Percentiles rank a stretch among this genome's conserved stretches.
phyloP scores from a whole-genome alignment of 1,140 invertebrate species.

The Sinella curviseta region DNA sequence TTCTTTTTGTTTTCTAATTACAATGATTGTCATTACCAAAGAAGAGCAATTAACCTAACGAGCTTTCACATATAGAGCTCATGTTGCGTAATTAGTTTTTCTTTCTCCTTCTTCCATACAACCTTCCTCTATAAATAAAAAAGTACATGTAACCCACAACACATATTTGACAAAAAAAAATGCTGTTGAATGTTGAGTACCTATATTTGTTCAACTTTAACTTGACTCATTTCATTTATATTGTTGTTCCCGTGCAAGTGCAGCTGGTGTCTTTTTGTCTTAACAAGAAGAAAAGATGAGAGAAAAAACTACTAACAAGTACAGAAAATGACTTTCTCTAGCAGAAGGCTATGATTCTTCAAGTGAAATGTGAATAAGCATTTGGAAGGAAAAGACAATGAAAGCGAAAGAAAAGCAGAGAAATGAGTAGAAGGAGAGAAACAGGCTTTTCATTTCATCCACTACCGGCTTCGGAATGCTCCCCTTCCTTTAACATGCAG shows the following conservation, averaged over 20 bases:
- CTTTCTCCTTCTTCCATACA: background rate
- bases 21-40: background rate
- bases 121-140: too few relatives aligned
- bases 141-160: too few relatives aligned
- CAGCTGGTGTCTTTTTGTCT: background rate
- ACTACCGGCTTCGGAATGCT: too few relatives aligned
- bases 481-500: too few relatives aligned
- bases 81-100: background rate
- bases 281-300: too few relatives aligned
- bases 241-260: too few relatives aligned
- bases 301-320: too few relatives aligned
- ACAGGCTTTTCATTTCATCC: background rate
- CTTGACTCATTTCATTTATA: too few relatives aligned
- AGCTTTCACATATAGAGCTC: background rate
- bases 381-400: background rate
- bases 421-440: background rate
- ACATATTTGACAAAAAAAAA: too few relatives aligned
- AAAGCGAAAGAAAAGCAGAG: background rate
- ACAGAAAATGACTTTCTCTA: background rate
- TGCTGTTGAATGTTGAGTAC: too few relatives aligned
- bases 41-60: background rate
- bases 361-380: background rate
- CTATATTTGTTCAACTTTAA: too few relatives aligned
- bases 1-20: background rate
- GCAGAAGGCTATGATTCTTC: background rate